Evolutionary conservation across 2,888 invertebrate genomes (phyloP).

Genomic region (Glaucopsyche alexis): DNA sequence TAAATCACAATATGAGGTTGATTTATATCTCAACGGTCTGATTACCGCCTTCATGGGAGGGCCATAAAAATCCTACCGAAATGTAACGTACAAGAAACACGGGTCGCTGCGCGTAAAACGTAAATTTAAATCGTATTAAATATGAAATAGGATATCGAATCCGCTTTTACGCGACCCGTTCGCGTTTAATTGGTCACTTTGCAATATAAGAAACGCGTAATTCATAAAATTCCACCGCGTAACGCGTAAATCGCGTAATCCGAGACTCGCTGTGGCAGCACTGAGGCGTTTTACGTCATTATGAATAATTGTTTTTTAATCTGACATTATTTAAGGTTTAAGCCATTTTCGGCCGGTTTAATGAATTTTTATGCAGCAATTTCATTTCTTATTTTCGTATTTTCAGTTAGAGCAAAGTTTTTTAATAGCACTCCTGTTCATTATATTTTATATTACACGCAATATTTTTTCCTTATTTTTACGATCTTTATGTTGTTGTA

Average conservation of each 20-base stretch:
- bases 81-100: slow-evolving; percentile 45
- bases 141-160: slow-evolving; percentile 32
- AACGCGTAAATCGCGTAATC: slow-evolving; percentile 42
- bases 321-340: slow-evolving; percentile 38
- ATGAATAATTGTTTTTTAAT: slow-evolving; percentile 42
- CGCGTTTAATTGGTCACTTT: slow-evolving; percentile 52
- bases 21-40: slow-evolving; percentile 79
- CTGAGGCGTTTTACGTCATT: slow-evolving; percentile 42
- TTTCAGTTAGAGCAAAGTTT: slow-evolving; percentile 29
- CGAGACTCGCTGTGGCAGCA: slow-evolving; percentile 40
- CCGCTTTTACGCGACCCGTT: slow-evolving; percentile 39
- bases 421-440: slow-evolving; percentile 28
- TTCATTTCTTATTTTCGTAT: slow-evolving; percentile 32
- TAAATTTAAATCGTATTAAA: slow-evolving; percentile 34
- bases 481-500: background rate
- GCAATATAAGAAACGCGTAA: slow-evolving; percentile 47
- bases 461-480: background rate
- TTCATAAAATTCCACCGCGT: slow-evolving; percentile 47
- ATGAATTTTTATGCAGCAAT: slow-evolving; percentile 33
- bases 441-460: slow-evolving; percentile 24
- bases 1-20: slow-evolving; percentile 80
- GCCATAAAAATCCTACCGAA: slow-evolving; percentile 63
- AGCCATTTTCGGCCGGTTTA: slow-evolving; percentile 33
- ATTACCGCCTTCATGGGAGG: slow-evolving; percentile 72
- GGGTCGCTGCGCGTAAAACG: slow-evolving; percentile 28